Evolutionary conservation across 2,113 vertebrate genomes (phyloP).

Genomic region (Oplegnathus fasciatus): DNA sequence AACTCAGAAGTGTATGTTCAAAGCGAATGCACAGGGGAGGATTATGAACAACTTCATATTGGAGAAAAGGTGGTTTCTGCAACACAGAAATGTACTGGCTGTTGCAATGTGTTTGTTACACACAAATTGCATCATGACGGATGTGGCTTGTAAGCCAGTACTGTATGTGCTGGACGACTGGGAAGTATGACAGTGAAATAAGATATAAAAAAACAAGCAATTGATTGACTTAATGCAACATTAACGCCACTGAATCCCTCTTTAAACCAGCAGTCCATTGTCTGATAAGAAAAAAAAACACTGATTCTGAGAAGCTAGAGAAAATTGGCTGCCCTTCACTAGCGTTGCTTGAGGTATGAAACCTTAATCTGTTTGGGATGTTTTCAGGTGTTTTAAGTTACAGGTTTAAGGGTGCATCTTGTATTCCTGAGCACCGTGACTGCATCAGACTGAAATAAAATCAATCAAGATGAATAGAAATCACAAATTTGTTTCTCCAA

Average conservation of each 20-base stretch:
- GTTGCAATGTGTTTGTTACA: slow-evolving; percentile 47
- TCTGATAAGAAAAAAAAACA: background rate
- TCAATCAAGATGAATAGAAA: background rate
- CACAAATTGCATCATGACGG: slow-evolving; percentile 48
- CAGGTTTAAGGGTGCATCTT: background rate
- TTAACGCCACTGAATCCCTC: background rate
- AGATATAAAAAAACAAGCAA: background rate
- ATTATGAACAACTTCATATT: background rate
- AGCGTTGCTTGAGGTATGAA: background rate
- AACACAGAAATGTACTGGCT: background rate
- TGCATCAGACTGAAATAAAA: background rate
- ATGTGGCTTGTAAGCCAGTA: background rate
- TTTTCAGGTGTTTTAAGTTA: background rate
- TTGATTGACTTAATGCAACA: background rate
- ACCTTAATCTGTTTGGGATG: background rate
- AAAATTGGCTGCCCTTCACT: slow-evolving; percentile 15
- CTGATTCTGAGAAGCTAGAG: slow-evolving; percentile 1
- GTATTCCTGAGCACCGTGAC: background rate
- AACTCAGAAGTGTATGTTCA: slow-evolving; percentile 17
- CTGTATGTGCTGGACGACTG: background rate
- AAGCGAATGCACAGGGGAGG: slow-evolving; percentile 19
- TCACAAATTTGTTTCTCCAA: background rate
- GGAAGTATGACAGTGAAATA: background rate
- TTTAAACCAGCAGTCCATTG: background rate
- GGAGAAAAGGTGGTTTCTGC: slow-evolving; percentile 23